Evolutionary conservation across 2,888 invertebrate species (phyloP), one percentile per base, ranked within the genome.

Genomic region (Drosophila bunnanda): DNA sequence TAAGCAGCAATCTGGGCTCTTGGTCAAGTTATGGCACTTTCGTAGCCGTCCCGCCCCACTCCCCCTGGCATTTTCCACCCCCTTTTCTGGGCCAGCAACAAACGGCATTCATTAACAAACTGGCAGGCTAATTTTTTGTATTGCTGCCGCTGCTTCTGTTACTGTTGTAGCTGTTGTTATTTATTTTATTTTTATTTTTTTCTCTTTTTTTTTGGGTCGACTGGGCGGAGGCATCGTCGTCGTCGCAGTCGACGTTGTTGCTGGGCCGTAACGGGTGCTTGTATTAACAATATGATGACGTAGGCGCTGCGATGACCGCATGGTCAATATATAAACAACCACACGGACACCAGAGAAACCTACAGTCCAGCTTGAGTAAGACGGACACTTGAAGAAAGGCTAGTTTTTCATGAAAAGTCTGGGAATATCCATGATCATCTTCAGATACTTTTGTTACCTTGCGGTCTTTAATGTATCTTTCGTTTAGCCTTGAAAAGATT

Each of bases 191-290:
- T 44, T 39, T 48, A 59, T 67, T 61, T 72, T 60, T 67, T 64
- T 58, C 28, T 39, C 25, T 62, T 54, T 62, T 46, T 53, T 64
- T 67, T 58, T 68, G 57, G 76, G 76, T 73, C 62, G 70, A 38
- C 25, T 71, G 71, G 71, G 71, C 57, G 43, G 64, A 65, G 68
- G 64, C 53, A 56, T 34, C 30, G 58, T 66, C 30, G 58, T 62
- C 20, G 64, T 53, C 56, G 44, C 12, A 32, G 74, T 65, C 39
- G 69, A 38, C 56, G 52, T 34, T 59, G 71, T 55, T 65, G 75
- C 78, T 79, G 78, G 80, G 78, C 77, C 80, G 80, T 80, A 80
- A 80, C 80, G 80, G 64, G 64, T 66, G 59, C 61, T 43, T 36
- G 48, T 39, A 58, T 43, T 39, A 46, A 70, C 56, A 70, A 65